Percentiles rank a stretch among this genome's conserved stretches.
Conservation (phyloP, 1,140 invertebrate genomes). For the Ostrea denselamellosa region DNA sequence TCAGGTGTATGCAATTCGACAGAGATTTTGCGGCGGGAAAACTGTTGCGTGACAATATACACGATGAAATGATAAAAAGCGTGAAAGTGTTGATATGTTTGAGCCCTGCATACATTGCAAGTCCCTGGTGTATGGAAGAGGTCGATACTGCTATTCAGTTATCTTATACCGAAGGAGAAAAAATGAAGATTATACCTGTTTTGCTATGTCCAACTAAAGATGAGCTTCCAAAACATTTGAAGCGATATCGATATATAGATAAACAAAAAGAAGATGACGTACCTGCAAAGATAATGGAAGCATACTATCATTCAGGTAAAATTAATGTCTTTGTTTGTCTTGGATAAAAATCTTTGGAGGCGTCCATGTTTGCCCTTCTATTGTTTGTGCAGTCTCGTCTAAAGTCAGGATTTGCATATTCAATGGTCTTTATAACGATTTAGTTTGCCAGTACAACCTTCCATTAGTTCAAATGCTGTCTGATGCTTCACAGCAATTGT, state of each 20-base stretch:
- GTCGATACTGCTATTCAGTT: neutral
- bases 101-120: neutral
- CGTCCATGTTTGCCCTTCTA: too few species aligned
- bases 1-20: constrained; percentile 20
- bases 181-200: constrained; percentile 29
- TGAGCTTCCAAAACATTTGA: constrained; percentile 2
- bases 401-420: too few species aligned
- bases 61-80: constrained; percentile 25
- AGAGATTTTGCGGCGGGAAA: constrained; percentile 12
- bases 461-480: too few species aligned
- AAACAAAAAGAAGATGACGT: constrained; percentile 31
- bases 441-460: too few species aligned
- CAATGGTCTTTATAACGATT: too few species aligned
- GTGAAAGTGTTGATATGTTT: neutral
- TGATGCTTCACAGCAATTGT: too few species aligned
- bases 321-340: neutral
- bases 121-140: constrained; percentile 14
- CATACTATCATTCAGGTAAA: constrained; percentile 41
- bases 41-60: neutral
- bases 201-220: neutral
- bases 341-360: neutral
- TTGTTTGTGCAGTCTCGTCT: too few species aligned
- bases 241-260: constrained; percentile 39
- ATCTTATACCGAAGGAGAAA: neutral
- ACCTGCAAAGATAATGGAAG: constrained; percentile 21